Percentiles rank a stretch among this genome's conserved stretches.
Evolutionary conservation across 2,113 vertebrate species (phyloP).

Genomic region (Scopus umbretta): DNA sequence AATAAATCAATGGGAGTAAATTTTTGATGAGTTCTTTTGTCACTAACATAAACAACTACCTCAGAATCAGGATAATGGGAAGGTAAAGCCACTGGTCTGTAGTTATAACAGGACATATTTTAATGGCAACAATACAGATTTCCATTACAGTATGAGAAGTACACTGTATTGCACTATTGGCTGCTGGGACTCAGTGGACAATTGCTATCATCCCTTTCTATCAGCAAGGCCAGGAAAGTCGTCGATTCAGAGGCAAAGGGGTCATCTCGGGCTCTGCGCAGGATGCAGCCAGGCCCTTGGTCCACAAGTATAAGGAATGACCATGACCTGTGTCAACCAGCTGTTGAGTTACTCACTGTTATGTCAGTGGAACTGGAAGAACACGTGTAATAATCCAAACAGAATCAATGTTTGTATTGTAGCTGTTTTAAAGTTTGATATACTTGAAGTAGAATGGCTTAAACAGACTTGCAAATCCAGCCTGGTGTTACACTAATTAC

Average conservation of each 20-base stretch:
- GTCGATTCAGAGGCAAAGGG: neutral
- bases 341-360: rapidly evolving
- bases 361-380: neutral
- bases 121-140: rapidly evolving
- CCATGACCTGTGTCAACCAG: neutral
- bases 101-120: rapidly evolving
- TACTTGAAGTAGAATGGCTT: neutral
- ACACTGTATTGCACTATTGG: rapidly evolving
- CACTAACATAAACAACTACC: neutral
- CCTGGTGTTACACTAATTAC: neutral
- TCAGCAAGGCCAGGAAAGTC: neutral
- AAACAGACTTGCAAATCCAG: neutral
- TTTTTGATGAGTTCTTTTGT: neutral
- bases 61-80: rapidly evolving
- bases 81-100: neutral
- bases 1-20: neutral
- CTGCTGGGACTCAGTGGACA: neutral
- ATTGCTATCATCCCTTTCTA: neutral
- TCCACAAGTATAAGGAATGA: neutral
- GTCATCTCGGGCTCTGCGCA: rapidly evolving
- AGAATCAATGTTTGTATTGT: neutral
- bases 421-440: neutral
- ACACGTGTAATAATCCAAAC: neutral
- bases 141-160: rapidly evolving
- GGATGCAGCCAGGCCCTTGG: neutral